Conservation (phyloP, 1,140 invertebrate species). For the Drosophila tristis region DNA sequence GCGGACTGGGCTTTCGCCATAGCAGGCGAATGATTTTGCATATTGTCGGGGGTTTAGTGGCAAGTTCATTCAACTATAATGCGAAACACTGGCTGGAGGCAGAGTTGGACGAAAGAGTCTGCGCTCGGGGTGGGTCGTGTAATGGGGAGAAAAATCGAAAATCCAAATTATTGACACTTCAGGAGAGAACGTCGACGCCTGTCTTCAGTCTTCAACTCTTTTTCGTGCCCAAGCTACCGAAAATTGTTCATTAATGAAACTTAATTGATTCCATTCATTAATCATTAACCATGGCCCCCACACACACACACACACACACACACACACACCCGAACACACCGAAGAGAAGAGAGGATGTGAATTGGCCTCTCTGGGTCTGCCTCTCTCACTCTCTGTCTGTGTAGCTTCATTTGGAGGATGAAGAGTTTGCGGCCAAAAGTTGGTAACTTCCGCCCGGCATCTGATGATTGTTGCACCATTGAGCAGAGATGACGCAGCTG, state of each 20-base stretch:
- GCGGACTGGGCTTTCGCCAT: conserved; percentile 56
- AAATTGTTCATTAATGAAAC: conserved; percentile 83
- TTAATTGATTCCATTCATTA: conserved; percentile 84
- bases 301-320: neutral
- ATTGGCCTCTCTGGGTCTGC: neutral
- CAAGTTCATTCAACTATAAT: conserved; percentile 77
- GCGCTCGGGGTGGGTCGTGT: conserved; percentile 8
- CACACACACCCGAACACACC: no score
- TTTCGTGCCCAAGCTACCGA: conserved; percentile 54
- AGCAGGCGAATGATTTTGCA: conserved; percentile 71
- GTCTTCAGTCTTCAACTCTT: conserved; percentile 35
- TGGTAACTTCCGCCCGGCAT: conserved; percentile 32
- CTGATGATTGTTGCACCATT: conserved; percentile 9
- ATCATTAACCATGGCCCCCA: conserved; percentile 63
- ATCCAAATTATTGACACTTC: conserved; percentile 82
- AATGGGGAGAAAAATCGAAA: conserved; percentile 39
- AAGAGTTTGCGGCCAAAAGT: neutral
- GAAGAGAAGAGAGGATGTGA: conserved; percentile 17
- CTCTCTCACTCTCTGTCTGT: neutral
- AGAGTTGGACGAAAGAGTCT: neutral
- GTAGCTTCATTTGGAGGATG: neutral
- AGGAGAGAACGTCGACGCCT: conserved; percentile 58
- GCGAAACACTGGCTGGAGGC: conserved; percentile 29
- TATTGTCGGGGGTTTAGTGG: conserved; percentile 47
- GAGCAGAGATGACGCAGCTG: conserved; percentile 15